These are phyloP conservation scores for Gobio gobio DNA, from an alignment of 2,113 vertebrate species.

Conservation along the genomic window DNA sequence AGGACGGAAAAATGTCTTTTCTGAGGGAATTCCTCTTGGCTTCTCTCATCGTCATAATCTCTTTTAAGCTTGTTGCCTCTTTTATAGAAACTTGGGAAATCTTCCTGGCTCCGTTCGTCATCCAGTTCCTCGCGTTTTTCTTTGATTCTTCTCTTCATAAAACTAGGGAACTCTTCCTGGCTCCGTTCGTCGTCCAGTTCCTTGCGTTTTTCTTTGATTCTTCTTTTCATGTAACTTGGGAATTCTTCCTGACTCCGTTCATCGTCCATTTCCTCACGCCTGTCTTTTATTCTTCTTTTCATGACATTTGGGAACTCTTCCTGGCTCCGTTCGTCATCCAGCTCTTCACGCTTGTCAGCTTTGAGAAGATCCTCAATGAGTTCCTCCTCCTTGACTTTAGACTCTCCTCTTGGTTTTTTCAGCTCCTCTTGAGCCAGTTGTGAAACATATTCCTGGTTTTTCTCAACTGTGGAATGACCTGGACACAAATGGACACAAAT, in stretches of 20 bases:
- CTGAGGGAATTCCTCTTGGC: conserved; percentile 71
- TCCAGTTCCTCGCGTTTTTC: conserved; percentile 49
- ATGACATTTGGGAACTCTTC: conserved; percentile 9
- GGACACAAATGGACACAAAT: conserved; percentile 33
- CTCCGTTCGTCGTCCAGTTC: conserved; percentile 63
- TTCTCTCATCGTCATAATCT: conserved; percentile 63
- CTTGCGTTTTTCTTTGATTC: conserved; percentile 48
- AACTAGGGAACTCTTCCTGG: conserved; percentile 62
- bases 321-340: conserved; percentile 23
- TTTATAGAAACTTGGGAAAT: conserved; percentile 61
- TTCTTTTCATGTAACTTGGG: conserved; percentile 62
- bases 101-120: conserved; percentile 69
- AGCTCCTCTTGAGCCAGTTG: conserved; percentile 59
- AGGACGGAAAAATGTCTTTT: conserved; percentile 56
- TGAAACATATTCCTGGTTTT: conserved; percentile 67
- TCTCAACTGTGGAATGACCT: conserved; percentile 74
- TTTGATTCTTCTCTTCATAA: conserved; percentile 59
- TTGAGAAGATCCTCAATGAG: conserved; percentile 72
- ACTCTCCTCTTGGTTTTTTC: conserved; percentile 58
- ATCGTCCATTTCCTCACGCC: conserved; percentile 59
- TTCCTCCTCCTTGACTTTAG: conserved; percentile 62
- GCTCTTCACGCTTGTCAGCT: conserved; percentile 30
- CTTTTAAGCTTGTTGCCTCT: conserved; percentile 57
- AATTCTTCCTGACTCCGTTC: conserved; percentile 67
- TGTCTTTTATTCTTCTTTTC: conserved; percentile 62